These are phyloP conservation scores for Pyrocephalus nanus DNA, from an alignment of 2,797 vertebrate species.

Conservation along the genomic window DNA sequence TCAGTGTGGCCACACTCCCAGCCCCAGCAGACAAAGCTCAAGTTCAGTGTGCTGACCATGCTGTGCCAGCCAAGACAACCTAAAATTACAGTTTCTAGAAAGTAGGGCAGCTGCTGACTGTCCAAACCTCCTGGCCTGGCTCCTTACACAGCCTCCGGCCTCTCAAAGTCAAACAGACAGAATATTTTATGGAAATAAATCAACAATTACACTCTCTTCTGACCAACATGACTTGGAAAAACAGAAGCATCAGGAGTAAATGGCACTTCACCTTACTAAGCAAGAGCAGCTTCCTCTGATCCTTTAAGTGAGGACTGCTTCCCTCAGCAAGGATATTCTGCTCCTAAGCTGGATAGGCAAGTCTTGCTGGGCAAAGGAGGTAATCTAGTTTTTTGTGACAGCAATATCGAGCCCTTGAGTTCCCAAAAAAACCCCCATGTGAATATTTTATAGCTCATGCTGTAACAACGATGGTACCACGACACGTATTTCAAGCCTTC, in stretches of 20 bases:
- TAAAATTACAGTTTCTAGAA: constrained; percentile 18
- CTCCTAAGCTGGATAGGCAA: not conserved
- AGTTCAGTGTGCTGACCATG: not conserved
- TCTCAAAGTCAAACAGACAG: not conserved
- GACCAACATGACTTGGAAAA: not conserved
- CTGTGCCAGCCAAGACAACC: not conserved
- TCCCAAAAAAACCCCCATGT: not conserved
- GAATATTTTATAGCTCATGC: not conserved
- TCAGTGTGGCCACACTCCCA: not conserved
- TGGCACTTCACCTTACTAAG: not conserved
- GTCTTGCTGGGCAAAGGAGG: not conserved
- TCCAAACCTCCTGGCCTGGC: not conserved
- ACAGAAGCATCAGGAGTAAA: not conserved
- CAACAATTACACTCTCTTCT: not conserved
- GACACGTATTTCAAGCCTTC: not conserved
- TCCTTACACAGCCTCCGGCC: not conserved
- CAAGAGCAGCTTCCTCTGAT: not conserved
- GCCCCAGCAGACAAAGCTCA: not conserved
- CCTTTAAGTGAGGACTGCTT: not conserved
- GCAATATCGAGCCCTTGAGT: not conserved
- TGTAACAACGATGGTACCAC: not conserved
- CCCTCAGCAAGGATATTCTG: not conserved
- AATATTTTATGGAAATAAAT: not conserved
- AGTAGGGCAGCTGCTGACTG: not conserved
- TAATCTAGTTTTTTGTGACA: not conserved